Conservation (phyloP, 2,888 invertebrate genomes). For the Julus scandinavius region DNA sequence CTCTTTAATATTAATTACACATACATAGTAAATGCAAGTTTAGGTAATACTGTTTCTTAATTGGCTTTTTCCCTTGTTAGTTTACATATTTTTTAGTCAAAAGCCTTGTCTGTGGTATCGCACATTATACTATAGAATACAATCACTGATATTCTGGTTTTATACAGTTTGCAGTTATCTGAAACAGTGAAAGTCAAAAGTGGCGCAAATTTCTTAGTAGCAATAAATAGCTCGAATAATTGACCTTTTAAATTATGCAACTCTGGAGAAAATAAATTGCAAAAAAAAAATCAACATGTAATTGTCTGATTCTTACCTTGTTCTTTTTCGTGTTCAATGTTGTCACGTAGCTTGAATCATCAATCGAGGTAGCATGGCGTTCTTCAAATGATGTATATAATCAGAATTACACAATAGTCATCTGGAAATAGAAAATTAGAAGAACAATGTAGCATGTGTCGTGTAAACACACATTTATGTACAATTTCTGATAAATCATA, state of each 20-base stretch:
- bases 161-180: background rate
- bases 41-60: too few species aligned
- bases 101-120: too few species aligned
- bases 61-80: too few species aligned
- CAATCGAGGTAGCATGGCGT: slow-evolving; percentile 39
- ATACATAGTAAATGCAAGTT: too few species aligned
- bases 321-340: slow-evolving; percentile 10
- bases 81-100: too few species aligned
- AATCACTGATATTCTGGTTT: background rate
- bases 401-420: background rate
- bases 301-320: background rate
- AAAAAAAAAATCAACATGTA: background rate
- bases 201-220: slow-evolving; percentile 11
- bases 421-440: background rate
- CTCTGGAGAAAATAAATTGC: background rate
- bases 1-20: too few species aligned
- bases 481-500: too few species aligned
- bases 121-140: too few species aligned
- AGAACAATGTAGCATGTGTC: too few species aligned
- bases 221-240: background rate
- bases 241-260: background rate
- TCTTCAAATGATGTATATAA: background rate
- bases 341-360: slow-evolving; percentile 31
- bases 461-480: too few species aligned
- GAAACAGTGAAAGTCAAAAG: background rate